Percentiles rank a stretch among this genome's conserved stretches.
Conservation (phyloP, 2,797 vertebrate genomes). For the Nyctibius grandis region DNA sequence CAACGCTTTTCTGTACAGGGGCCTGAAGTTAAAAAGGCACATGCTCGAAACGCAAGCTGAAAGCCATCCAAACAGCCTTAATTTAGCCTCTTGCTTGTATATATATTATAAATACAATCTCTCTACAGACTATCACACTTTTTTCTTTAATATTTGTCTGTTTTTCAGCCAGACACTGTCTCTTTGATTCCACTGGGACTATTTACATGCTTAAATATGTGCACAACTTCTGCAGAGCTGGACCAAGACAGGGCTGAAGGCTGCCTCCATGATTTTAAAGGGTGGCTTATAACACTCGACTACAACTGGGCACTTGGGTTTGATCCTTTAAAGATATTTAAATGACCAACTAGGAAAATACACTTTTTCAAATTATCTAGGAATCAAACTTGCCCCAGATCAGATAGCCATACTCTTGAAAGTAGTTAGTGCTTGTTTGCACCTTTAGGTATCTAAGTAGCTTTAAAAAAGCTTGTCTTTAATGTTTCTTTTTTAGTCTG, state of each 20-base stretch:
- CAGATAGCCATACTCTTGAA: background rate
- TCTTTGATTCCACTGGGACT: background rate
- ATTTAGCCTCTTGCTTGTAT: background rate
- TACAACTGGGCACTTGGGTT: background rate
- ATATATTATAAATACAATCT: background rate
- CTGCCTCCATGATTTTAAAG: background rate
- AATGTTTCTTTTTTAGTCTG: slow-evolving; percentile 11
- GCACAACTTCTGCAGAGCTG: background rate
- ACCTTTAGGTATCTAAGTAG: background rate
- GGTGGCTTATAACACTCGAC: background rate
- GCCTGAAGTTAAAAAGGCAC: background rate
- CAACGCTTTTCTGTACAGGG: background rate
- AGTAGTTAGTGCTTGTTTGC: background rate
- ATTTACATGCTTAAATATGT: background rate
- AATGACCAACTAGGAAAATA: background rate
- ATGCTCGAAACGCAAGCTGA: background rate
- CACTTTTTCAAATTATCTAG: background rate
- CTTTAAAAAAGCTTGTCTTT: background rate
- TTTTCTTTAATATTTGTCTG: background rate
- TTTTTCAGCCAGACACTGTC: background rate
- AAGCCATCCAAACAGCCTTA: background rate
- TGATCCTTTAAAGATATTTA: background rate
- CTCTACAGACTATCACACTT: background rate
- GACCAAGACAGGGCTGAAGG: background rate
- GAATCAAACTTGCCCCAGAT: background rate